Percentiles rank a stretch among this genome's conserved stretches.
These are phyloP conservation scores for Planococcus citri DNA, from an alignment of 1,140 invertebrate genomes.

Conservation along the genomic window DNA sequence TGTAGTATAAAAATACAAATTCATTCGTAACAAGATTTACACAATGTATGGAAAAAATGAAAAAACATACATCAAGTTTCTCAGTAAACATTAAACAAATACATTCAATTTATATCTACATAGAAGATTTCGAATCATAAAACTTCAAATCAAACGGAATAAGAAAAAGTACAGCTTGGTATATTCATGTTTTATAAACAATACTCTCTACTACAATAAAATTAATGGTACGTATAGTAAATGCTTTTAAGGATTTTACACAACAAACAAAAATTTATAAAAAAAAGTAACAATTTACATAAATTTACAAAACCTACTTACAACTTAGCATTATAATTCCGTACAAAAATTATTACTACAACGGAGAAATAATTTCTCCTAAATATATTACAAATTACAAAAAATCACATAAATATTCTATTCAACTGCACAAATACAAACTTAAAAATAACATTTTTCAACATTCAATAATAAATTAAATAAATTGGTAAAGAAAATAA, in stretches of 20 bases:
- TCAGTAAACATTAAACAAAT: neutral
- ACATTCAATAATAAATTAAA: neutral
- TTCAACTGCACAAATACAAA: neutral
- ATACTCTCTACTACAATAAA: neutral
- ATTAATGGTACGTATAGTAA: conserved; percentile 3
- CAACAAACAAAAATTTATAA: neutral
- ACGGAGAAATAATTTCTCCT: too few relatives aligned
- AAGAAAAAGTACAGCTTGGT: neutral
- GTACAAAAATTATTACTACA: too few relatives aligned
- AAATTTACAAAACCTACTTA: too few relatives aligned
- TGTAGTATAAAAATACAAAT: too few relatives aligned
- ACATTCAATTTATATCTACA: neutral
- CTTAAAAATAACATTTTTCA: neutral
- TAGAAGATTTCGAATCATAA: too few relatives aligned
- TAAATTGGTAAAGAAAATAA: neutral
- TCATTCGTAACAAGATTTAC: neutral
- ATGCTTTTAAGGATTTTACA: neutral
- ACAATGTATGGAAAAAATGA: neutral
- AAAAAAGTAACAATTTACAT: neutral
- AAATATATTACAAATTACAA: too few relatives aligned
- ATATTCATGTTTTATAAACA: neutral
- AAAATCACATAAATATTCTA: neutral
- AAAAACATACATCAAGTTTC: neutral
- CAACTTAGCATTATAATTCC: too few relatives aligned
- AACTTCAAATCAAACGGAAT: too few relatives aligned